Conservation (phyloP, 2,888 invertebrate genomes). For the Paralinhomoeus sp. region DNA sequence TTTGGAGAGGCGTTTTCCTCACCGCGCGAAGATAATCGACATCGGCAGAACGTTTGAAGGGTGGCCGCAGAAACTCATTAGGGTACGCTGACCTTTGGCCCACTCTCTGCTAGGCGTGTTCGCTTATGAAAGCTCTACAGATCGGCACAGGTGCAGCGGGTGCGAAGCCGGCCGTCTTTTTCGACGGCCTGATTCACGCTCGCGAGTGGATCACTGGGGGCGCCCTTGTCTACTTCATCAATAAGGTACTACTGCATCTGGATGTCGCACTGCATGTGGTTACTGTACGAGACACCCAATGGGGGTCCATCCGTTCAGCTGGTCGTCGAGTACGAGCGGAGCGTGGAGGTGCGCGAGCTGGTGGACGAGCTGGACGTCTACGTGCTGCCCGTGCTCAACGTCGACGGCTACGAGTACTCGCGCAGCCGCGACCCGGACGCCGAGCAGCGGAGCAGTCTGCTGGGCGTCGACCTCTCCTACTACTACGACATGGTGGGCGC, state of each 20-base stretch:
- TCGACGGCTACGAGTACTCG: constrained; percentile 13
- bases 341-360: constrained; percentile 14
- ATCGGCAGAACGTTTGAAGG: constrained; percentile 6
- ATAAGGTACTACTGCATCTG: no score
- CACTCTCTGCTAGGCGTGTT: no score
- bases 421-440: constrained; percentile 6
- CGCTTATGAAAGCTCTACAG: no score
- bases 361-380: constrained; percentile 23
- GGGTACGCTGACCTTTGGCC: constrained; percentile 1
- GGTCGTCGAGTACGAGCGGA: constrained; percentile 17
- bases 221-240: constrained; percentile 20
- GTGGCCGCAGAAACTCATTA: background rate
- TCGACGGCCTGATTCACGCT: constrained; percentile 17
- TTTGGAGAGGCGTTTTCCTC: no score
- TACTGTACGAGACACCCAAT: no score
- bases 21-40: no score
- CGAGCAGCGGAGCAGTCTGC: no score
- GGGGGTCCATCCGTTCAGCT: constrained; percentile 13
- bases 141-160: no score
- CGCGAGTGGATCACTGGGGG: constrained; percentile 20
- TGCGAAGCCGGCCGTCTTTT: constrained; percentile 11
- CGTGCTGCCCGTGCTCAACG: constrained; percentile 20
- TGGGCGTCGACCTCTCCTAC: no score
- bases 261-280: no score
- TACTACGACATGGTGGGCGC: no score